A percentile compares a stretch with the other conserved stretches of the same genome.
phyloP scores from a whole-genome alignment of 2,888 invertebrate species.

The Zele albiditarsus region DNA sequence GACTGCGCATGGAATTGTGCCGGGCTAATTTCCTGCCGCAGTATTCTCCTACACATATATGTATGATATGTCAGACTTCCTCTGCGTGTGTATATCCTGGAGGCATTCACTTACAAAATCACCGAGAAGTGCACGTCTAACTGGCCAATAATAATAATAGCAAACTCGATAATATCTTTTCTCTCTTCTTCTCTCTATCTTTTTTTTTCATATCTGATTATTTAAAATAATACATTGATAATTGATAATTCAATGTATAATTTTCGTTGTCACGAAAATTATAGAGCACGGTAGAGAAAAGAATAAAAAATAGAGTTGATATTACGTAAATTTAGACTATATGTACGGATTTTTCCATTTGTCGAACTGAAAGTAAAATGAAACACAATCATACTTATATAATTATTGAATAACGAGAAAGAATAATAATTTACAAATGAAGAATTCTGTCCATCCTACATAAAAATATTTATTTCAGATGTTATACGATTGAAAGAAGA shows the following conservation, averaged over 20 bases:
- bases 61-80: not conserved
- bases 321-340: no score
- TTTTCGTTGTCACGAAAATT: no score
- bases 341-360: not conserved
- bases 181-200: not conserved
- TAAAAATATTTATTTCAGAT: not conserved
- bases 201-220: not conserved
- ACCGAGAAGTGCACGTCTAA: not conserved
- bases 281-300: no score
- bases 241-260: not conserved
- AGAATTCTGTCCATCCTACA: not conserved
- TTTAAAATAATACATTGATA: not conserved
- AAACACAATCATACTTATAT: not conserved
- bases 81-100: not conserved
- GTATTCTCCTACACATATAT: not conserved
- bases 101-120: slow-evolving; percentile 2
- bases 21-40: slow-evolving; percentile 13
- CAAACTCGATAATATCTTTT: not conserved
- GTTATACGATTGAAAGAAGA: not conserved
- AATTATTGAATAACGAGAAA: not conserved
- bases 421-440: not conserved
- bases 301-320: no score
- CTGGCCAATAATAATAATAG: not conserved
- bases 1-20: not conserved
- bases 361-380: not conserved